A percentile compares a stretch with the other conserved stretches of the same genome.
Evolutionary conservation across 2,113 vertebrate genomes (phyloP).

Genomic region (Casuarius casuarius): DNA sequence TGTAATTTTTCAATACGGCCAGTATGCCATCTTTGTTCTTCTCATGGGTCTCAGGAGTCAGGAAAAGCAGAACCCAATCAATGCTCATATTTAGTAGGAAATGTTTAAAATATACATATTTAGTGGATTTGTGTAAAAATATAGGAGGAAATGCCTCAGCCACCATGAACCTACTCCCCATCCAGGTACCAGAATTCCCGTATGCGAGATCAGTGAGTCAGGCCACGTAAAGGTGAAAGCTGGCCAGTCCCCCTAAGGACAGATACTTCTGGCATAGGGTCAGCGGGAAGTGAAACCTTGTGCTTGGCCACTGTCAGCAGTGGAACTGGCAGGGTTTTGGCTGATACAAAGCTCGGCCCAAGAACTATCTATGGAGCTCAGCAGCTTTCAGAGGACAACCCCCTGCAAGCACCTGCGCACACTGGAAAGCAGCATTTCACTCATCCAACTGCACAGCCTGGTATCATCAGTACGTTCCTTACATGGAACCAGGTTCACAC

Average conservation of each 20-base stretch:
- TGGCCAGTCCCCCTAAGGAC: accelerated
- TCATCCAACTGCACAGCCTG: accelerated
- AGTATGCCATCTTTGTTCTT: neutral
- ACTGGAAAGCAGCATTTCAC: neutral
- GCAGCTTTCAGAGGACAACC: neutral
- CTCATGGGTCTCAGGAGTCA: neutral
- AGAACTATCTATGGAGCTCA: accelerated
- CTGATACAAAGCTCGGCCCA: neutral
- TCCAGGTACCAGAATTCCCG: accelerated
- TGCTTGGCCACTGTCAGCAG: accelerated
- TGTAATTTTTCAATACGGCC: accelerated
- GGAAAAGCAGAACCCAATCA: neutral
- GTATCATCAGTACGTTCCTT: neutral
- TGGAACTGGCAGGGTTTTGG: neutral
- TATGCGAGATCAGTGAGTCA: accelerated
- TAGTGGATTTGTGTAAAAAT: neutral
- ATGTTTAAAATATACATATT: neutral
- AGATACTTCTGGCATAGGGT: accelerated
- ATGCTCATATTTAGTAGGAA: accelerated
- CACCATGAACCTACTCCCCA: neutral
- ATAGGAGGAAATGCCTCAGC: neutral
- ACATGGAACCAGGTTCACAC: neutral
- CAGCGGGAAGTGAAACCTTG: neutral
- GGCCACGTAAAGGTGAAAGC: accelerated
- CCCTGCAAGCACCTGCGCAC: neutral